Conservation (phyloP, 2,888 invertebrate genomes). For the Platypus cylindrus region DNA sequence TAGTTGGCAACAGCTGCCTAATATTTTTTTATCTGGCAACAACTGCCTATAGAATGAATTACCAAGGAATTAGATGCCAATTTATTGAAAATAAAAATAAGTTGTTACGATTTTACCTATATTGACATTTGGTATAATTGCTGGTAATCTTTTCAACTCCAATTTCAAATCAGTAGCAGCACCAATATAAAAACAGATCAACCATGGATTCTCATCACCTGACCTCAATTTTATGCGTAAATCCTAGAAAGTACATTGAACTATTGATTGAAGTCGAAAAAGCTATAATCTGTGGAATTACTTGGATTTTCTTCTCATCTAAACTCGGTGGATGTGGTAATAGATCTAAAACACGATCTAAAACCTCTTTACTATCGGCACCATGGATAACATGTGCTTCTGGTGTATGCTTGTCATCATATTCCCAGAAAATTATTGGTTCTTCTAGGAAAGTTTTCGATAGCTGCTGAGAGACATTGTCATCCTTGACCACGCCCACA, state of each 20-base stretch:
- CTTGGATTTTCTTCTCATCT: slow-evolving; percentile 45
- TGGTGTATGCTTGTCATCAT: slow-evolving; percentile 19
- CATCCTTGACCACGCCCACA: slow-evolving; percentile 38
- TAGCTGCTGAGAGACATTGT: slow-evolving; percentile 37
- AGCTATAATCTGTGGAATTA: slow-evolving; percentile 21
- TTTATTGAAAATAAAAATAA: too few relatives aligned
- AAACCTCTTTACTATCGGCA: slow-evolving; percentile 41
- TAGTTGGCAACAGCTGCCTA: too few relatives aligned
- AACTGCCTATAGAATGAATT: background rate
- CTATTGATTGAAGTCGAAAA: background rate
- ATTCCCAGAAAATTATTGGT: slow-evolving; percentile 30
- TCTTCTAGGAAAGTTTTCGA: slow-evolving; percentile 25
- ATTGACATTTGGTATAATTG: slow-evolving; percentile 41
- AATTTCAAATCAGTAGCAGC: slow-evolving; percentile 39
- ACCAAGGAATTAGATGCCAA: background rate
- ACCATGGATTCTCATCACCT: slow-evolving; percentile 36
- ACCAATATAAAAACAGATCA: slow-evolving; percentile 43
- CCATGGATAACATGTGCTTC: slow-evolving; percentile 26
- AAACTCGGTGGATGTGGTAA: slow-evolving; percentile 49
- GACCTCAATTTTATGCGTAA: slow-evolving; percentile 12
- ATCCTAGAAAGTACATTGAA: slow-evolving; percentile 11
- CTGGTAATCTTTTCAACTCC: slow-evolving; percentile 49
- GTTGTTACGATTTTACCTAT: too few relatives aligned
- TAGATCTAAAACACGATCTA: slow-evolving; percentile 43
- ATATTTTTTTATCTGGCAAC: background rate